These are phyloP conservation scores for Graptemys geographica DNA, from an alignment of 2,797 vertebrate genomes.

Conservation along the genomic window DNA sequence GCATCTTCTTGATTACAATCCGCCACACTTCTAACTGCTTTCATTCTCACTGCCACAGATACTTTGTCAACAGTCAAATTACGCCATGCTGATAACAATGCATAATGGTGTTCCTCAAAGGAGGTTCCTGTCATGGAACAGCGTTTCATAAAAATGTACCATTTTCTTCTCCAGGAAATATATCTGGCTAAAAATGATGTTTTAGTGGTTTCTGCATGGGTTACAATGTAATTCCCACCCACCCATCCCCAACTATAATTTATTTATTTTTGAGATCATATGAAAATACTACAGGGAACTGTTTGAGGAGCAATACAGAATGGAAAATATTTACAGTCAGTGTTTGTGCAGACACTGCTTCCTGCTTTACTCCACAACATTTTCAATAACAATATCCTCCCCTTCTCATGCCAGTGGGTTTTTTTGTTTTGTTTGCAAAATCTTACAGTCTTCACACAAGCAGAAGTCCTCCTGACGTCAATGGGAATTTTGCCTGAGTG, in stretches of 20 bases:
- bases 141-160: conserved; percentile 77
- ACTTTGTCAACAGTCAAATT: conserved; percentile 89
- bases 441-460: conserved; percentile 31
- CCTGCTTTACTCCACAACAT: conserved; percentile 74
- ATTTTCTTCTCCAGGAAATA: conserved; percentile 70
- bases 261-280: conserved; percentile 59
- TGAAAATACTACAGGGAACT: conserved; percentile 47
- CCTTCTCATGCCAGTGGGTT: conserved; percentile 56
- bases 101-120: conserved; percentile 82
- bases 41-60: conserved; percentile 87
- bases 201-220: conserved; percentile 50
- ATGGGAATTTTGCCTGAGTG: conserved; percentile 41
- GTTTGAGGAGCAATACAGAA: conserved; percentile 60
- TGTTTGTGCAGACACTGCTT: conserved; percentile 75
- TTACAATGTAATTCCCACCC: neutral
- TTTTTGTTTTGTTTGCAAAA: conserved; percentile 9
- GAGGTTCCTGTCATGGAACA: conserved; percentile 77
- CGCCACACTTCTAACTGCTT: conserved; percentile 85
- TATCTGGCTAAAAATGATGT: conserved; percentile 59
- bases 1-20: conserved; percentile 90
- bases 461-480: conserved; percentile 33
- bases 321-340: conserved; percentile 68
- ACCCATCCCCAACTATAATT: neutral
- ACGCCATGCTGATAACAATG: conserved; percentile 86
- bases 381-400: conserved; percentile 74